phyloP scores from a whole-genome alignment of 2,888 invertebrate genomes.

The Alloplasta piceator region DNA sequence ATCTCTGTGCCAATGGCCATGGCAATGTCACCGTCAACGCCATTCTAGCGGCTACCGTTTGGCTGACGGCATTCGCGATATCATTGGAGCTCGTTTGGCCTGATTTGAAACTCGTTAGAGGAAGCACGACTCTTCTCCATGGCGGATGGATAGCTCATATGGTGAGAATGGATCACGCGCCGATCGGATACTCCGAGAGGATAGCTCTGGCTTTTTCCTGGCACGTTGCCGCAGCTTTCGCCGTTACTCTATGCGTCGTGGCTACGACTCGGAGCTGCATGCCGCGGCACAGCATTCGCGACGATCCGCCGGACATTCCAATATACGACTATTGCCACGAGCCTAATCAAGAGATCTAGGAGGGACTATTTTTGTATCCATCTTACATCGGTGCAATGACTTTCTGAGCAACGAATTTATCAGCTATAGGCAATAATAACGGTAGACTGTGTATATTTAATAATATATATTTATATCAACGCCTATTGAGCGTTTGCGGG shows the following conservation, averaged over 20 bases:
- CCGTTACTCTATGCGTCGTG: conserved; percentile 75
- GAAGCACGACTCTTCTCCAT: conserved; percentile 76
- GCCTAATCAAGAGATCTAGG: conserved; percentile 65
- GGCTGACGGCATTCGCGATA: conserved; percentile 75
- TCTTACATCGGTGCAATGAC: neutral
- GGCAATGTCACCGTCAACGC: conserved; percentile 68
- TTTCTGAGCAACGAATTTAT: no score
- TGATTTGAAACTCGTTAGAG: conserved; percentile 76
- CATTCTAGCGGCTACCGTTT: conserved; percentile 74
- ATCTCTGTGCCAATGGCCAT: conserved; percentile 72
- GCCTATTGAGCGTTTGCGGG: no score
- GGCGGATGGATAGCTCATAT: conserved; percentile 79
- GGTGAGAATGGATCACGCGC: conserved; percentile 72
- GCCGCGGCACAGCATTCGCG: conserved; percentile 70
- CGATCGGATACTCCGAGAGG: conserved; percentile 60
- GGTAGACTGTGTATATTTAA: no score
- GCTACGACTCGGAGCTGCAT: conserved; percentile 75
- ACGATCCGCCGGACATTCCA: conserved; percentile 77
- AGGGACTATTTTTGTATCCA: conserved; percentile 20
- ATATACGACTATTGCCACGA: conserved; percentile 77
- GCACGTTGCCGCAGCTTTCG: conserved; percentile 78
- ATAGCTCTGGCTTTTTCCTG: conserved; percentile 76
- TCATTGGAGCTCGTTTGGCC: conserved; percentile 78
- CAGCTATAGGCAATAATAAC: no score
- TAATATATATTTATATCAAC: no score